Percentiles rank a stretch among this genome's conserved stretches.
These are phyloP conservation scores for Chaitophorus viminalis DNA, from an alignment of 2,888 invertebrate genomes.

Conservation along the genomic window DNA sequence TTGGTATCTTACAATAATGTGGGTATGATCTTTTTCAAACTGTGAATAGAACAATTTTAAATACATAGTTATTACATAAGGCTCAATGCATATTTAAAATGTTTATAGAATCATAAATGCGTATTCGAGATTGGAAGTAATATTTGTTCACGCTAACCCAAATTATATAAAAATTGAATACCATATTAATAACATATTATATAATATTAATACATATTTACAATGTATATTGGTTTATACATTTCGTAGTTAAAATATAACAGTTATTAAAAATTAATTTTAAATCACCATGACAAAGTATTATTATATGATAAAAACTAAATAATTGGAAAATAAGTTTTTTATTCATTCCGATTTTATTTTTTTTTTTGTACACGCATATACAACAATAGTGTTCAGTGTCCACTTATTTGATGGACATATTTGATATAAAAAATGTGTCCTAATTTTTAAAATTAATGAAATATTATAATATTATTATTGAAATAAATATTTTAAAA, in stretches of 20 bases:
- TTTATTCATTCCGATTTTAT: background rate
- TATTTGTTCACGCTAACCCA: background rate
- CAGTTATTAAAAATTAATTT: slow-evolving; percentile 5
- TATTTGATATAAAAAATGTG: background rate
- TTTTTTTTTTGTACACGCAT: background rate
- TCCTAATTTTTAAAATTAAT: background rate
- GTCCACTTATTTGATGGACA: slow-evolving; percentile 4
- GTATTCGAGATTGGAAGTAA: background rate
- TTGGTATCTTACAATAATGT: background rate
- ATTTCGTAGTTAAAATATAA: background rate
- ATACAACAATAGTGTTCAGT: background rate
- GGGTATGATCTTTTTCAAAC: background rate
- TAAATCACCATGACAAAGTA: background rate
- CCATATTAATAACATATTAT: background rate
- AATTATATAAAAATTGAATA: background rate
- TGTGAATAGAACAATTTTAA: background rate
- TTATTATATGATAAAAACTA: background rate
- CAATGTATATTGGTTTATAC: background rate
- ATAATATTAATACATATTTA: too few relatives aligned
- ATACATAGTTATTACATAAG: background rate
- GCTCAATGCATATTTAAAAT: background rate
- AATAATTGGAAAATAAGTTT: background rate
- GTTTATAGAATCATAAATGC: background rate
- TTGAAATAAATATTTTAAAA: background rate
- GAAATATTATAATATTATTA: background rate